A percentile compares a stretch with the other conserved stretches of the same genome.
These are phyloP conservation scores for Sinocyclocheilus grahami DNA, from an alignment of 2,113 vertebrate genomes.

Conservation along the genomic window DNA sequence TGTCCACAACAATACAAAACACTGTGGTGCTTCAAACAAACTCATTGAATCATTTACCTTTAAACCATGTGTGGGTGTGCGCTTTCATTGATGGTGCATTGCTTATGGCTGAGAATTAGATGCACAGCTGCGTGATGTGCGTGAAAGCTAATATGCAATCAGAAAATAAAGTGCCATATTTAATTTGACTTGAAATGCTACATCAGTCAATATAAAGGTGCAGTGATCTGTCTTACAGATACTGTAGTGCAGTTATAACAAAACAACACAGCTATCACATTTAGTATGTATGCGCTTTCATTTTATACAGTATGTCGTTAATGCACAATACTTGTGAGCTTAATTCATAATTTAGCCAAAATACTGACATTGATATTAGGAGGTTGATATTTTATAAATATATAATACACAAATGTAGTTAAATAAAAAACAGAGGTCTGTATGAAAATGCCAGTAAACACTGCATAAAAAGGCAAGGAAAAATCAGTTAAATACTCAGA, in stretches of 20 bases:
- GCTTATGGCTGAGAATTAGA: background rate
- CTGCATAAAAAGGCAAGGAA: background rate
- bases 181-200: constrained; percentile 44
- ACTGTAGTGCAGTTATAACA: constrained; percentile 30
- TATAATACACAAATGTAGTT: constrained; percentile 10
- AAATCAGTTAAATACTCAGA: background rate
- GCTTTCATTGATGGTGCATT: background rate
- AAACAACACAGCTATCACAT: background rate
- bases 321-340: background rate
- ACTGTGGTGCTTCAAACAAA: constrained; percentile 8
- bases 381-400: background rate
- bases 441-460: background rate
- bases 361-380: background rate
- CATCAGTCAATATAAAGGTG: constrained; percentile 29
- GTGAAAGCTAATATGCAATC: background rate
- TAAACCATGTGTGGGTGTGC: background rate
- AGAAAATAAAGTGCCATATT: constrained; percentile 35
- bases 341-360: background rate
- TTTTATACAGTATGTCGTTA: background rate
- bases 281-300: background rate
- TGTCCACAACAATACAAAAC: background rate
- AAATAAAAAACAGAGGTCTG: background rate
- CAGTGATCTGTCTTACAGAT: constrained; percentile 6
- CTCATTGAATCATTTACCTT: constrained; percentile 9
- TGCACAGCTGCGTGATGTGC: background rate